These are phyloP conservation scores for Danio albolineatus DNA, from an alignment of 2,797 vertebrate species.

Conservation along the genomic window DNA sequence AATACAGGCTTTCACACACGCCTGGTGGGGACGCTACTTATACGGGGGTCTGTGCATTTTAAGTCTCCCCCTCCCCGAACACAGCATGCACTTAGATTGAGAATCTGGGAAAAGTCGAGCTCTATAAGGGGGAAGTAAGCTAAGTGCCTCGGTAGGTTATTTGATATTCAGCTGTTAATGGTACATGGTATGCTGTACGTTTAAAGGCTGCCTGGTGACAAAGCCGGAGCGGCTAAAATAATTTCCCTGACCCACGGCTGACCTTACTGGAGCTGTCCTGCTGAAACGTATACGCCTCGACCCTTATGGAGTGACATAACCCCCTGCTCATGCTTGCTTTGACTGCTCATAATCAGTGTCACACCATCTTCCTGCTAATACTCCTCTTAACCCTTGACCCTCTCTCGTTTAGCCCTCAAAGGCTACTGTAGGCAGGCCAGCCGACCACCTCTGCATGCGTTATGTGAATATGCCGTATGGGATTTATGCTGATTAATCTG, in stretches of 20 bases:
- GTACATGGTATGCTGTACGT: constrained; percentile 31
- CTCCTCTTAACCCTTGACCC: constrained; percentile 39
- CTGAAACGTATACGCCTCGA: constrained; percentile 33
- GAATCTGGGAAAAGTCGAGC: constrained; percentile 49
- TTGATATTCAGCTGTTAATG: constrained; percentile 53
- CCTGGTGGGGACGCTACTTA: constrained; percentile 50
- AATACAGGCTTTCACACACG: constrained; percentile 57
- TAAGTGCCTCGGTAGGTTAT: constrained; percentile 45
- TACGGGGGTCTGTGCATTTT: constrained; percentile 29
- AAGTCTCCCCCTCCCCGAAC: constrained; percentile 9
- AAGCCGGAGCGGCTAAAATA: constrained; percentile 31
- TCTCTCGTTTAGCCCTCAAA: constrained; percentile 28
- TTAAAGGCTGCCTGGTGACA: constrained; percentile 31
- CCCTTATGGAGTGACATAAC: constrained; percentile 9
- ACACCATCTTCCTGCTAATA: constrained; percentile 45
- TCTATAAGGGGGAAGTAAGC: constrained; percentile 41
- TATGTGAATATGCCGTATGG: constrained; percentile 11
- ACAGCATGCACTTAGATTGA: constrained; percentile 42
- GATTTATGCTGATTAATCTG: constrained; percentile 5
- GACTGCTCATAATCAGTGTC: constrained; percentile 48
- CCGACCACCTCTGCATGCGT: neutral
- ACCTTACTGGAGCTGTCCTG: constrained; percentile 31
- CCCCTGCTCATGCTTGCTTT: constrained; percentile 27
- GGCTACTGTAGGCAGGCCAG: constrained; percentile 20
- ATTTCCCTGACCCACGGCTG: constrained; percentile 23